Evolutionary conservation across 2,113 vertebrate species (phyloP).

Genomic region (Bos javanicus): DNA sequence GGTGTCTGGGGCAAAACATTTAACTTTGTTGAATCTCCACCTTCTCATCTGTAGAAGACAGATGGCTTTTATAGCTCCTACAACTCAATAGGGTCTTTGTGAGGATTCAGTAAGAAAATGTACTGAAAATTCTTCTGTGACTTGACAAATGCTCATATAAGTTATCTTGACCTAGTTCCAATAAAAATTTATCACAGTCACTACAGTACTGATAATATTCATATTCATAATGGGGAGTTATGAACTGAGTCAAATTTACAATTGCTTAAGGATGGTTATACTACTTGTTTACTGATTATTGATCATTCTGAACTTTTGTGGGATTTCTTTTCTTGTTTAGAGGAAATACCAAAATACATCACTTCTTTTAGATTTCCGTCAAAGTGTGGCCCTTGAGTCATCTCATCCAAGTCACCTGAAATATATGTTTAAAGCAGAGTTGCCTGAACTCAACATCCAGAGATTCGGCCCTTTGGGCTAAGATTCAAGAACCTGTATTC

Average conservation of each 20-base stretch:
- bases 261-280: background rate
- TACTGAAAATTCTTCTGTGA: background rate
- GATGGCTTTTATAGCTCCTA: background rate
- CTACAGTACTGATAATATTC: background rate
- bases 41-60: background rate
- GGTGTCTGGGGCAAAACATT: background rate
- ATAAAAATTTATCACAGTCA: background rate
- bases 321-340: slow-evolving; percentile 12
- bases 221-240: background rate
- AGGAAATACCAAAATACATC: background rate
- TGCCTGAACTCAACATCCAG: background rate
- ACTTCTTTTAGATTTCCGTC: background rate
- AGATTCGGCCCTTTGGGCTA: background rate
- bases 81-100: background rate
- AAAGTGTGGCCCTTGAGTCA: background rate
- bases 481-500: background rate
- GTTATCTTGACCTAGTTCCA: background rate
- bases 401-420: background rate
- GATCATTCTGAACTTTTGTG: background rate
- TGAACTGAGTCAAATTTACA: background rate
- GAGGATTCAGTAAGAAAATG: background rate
- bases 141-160: background rate
- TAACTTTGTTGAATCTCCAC: background rate
- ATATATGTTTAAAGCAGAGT: background rate
- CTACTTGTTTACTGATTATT: background rate